Base-by-base conservation (phyloP, 1,140 invertebrate genomes). In the Carposina sasakii region DNA sequence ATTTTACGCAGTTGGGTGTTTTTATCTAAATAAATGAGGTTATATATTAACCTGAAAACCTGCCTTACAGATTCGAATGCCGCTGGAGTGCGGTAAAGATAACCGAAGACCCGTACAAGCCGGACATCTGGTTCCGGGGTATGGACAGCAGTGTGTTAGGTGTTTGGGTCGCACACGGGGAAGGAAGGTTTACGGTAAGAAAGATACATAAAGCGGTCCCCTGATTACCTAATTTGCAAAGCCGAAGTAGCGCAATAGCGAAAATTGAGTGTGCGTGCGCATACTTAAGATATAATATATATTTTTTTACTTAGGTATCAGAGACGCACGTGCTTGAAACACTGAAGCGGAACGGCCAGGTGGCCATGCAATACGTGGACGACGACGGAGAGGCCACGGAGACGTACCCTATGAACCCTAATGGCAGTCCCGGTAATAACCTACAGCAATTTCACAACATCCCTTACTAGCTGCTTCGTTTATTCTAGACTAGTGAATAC, bases 91-190 rank as follows among this genome's bases (percentile, higher is more conserved):
- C 94, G 0, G 92, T 99, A 0, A 90, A 85, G 58, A 92, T 99
- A 42, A 68, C 57, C 9, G 60, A 78, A 20, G 43, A 58, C 5
- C 67, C 61, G 4, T 81, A 90, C 33, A 86, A 89, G 57, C 90
- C 90, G 16, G 89, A 91, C 1, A 92, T 99, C 8, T 96, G 98
- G 95, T 85, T 98, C 40, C 78, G 87, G 57, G 94, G 90, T 3
- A 98, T 99, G 96, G 89, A 92, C 48, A 91, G 89, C 5, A 92
- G 92, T 2, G 85, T 92, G 0, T 85, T 98, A 19, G 97, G 97
- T 10, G 92, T 98, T 53, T 99, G 97, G 97, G 89, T 96, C 19
- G 96, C 97, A n/a, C 98, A 99, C 71, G 97, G 95, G 2, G 97
- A 99, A 88, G 98, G 97, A 65, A 87, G 89, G 52, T 91, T 92